Percentiles rank a stretch among this genome's conserved stretches.
These are phyloP conservation scores for Alectura lathami DNA, from an alignment of 2,113 vertebrate species.

Conservation along the genomic window DNA sequence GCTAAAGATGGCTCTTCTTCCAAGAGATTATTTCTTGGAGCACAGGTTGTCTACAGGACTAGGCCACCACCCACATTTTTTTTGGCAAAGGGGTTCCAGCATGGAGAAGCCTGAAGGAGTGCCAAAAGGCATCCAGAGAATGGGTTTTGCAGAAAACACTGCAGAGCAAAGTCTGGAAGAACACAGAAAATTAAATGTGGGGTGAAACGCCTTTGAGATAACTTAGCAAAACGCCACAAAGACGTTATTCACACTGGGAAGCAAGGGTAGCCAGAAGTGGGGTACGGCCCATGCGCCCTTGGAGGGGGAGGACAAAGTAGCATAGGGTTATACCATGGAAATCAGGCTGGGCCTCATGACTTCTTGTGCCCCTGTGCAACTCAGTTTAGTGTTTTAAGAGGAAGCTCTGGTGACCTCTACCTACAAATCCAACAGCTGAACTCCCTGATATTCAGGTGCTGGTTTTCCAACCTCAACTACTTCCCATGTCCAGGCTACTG, in stretches of 20 bases:
- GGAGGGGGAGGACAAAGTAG: background rate
- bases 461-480: background rate
- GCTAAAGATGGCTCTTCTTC: background rate
- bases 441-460: background rate
- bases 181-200: background rate
- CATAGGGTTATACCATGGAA: background rate
- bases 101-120: background rate
- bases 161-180: background rate
- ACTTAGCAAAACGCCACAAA: background rate
- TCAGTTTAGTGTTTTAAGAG: background rate
- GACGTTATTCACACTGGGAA: background rate
- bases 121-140: constrained; percentile 31
- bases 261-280: background rate
- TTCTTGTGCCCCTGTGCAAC: background rate
- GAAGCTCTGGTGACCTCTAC: background rate
- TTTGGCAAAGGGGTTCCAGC: constrained; percentile 9
- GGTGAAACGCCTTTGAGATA: background rate
- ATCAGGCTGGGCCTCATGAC: background rate
- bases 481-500: background rate
- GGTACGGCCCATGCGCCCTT: background rate
- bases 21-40: background rate
- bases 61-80: background rate
- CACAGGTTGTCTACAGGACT: background rate
- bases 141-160: constrained; percentile 21
- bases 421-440: background rate